These are phyloP conservation scores for Lacanobia wlatinum DNA, from an alignment of 2,888 invertebrate genomes.

Conservation along the genomic window DNA sequence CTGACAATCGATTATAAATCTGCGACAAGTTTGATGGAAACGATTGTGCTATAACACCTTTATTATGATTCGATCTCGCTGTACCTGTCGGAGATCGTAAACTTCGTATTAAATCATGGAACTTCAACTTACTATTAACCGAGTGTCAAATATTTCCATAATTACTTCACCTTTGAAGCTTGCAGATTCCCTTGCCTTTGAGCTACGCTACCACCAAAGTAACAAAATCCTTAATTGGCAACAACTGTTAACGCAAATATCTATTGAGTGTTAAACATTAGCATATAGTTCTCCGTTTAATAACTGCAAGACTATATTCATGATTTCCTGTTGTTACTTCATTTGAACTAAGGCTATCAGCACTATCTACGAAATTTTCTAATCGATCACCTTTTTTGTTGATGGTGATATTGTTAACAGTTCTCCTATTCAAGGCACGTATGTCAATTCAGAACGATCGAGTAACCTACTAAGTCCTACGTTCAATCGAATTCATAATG, in stretches of 20 bases:
- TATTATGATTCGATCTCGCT: constrained; percentile 57
- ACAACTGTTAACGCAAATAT: constrained; percentile 26
- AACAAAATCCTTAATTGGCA: not conserved
- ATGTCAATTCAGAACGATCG: constrained; percentile 59
- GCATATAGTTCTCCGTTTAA: constrained; percentile 22
- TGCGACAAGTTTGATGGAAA: constrained; percentile 67
- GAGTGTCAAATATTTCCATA: not conserved
- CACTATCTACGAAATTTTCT: constrained; percentile 53
- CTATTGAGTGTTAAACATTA: constrained; percentile 20
- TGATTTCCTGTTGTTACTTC: constrained; percentile 15
- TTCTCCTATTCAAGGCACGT: constrained; percentile 71
- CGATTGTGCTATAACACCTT: constrained; percentile 67
- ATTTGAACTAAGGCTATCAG: constrained; percentile 40
- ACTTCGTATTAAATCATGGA: constrained; percentile 35
- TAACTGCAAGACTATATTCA: constrained; percentile 9
- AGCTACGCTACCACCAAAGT: not conserved
- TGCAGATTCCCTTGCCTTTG: too few species aligned
- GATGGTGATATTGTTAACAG: constrained; percentile 55
- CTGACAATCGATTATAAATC: constrained; percentile 87
- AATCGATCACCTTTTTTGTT: constrained; percentile 70
- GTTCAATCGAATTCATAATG: constrained; percentile 70
- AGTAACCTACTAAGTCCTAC: constrained; percentile 31
- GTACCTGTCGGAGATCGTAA: constrained; percentile 42
- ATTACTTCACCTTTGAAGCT: constrained; percentile 1
- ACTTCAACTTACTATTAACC: not conserved